Evolutionary conservation across 1,140 invertebrate genomes (phyloP).

Genomic region (Bicyclus anynana): DNA sequence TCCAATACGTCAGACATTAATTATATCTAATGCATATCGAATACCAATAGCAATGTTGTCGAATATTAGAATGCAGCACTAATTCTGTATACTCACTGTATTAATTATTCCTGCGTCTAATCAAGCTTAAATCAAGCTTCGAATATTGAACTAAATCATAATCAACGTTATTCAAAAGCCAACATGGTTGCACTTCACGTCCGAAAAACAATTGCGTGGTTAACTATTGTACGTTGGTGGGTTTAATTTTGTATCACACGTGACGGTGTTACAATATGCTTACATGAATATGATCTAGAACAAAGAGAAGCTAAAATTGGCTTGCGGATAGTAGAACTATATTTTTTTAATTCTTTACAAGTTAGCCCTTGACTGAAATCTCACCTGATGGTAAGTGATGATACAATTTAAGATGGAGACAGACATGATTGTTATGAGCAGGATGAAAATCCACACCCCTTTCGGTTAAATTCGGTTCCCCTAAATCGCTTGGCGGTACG

Average conservation of each 20-base stretch:
- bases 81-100: conserved; percentile 5
- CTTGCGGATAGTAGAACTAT: too few species aligned
- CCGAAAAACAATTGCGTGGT: neutral
- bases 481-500: too few species aligned
- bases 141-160: conserved; percentile 34
- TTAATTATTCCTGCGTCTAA: conserved; percentile 19
- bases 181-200: conserved; percentile 11
- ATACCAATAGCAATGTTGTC: neutral
- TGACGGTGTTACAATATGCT: neutral
- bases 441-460: too few species aligned
- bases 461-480: too few species aligned
- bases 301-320: too few species aligned
- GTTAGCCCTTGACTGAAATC: too few species aligned
- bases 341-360: too few species aligned
- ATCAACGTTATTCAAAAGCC: conserved; percentile 13
- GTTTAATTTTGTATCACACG: neutral
- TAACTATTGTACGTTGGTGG: neutral
- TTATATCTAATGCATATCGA: neutral
- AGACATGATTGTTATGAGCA: too few species aligned
- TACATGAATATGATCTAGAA: too few species aligned
- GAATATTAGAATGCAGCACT: neutral
- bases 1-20: neutral
- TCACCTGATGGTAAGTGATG: too few species aligned
- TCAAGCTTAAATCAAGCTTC: conserved; percentile 46
- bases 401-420: too few species aligned